phyloP scores from a whole-genome alignment of 2,888 invertebrate genomes.

The Gryllus longicercus region DNA sequence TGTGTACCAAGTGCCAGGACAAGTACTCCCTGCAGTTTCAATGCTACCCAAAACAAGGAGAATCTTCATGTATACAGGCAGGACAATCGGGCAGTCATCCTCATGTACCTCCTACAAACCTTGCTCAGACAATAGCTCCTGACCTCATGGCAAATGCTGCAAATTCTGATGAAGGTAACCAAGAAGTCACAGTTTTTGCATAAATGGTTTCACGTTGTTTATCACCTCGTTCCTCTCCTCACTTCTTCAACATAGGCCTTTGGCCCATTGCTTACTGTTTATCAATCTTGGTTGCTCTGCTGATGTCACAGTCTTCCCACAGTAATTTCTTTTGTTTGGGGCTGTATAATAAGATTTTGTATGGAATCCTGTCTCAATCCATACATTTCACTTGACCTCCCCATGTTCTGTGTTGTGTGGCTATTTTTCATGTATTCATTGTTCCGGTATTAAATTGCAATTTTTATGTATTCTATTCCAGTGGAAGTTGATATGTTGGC shows the following conservation, averaged over 20 bases:
- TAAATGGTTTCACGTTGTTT: not conserved
- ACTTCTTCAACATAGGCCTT: no score
- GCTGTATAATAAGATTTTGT: no score
- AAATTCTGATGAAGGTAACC: conserved; percentile 39
- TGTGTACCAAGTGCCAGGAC: conserved; percentile 54
- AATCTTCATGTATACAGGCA: not conserved
- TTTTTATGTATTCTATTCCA: not conserved
- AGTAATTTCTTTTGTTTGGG: no score
- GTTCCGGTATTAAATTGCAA: no score
- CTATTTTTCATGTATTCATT: no score
- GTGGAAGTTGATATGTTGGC: conserved; percentile 31
- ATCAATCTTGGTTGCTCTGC: no score
- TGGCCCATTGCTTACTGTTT: not conserved
- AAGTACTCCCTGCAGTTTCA: conserved; percentile 44
- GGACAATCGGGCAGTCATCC: not conserved
- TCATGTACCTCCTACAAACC: conserved; percentile 28
- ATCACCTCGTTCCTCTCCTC: no score
- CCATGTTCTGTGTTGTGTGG: no score
- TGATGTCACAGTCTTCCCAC: no score
- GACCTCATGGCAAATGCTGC: conserved; percentile 48
- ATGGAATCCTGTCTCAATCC: no score
- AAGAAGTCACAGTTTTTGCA: not conserved
- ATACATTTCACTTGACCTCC: no score
- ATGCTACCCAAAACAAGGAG: conserved; percentile 28
- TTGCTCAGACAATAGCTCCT: conserved; percentile 42